Evolutionary conservation across 2,797 vertebrate genomes (phyloP).

Genomic region (Platyrinchus mystaceus): DNA sequence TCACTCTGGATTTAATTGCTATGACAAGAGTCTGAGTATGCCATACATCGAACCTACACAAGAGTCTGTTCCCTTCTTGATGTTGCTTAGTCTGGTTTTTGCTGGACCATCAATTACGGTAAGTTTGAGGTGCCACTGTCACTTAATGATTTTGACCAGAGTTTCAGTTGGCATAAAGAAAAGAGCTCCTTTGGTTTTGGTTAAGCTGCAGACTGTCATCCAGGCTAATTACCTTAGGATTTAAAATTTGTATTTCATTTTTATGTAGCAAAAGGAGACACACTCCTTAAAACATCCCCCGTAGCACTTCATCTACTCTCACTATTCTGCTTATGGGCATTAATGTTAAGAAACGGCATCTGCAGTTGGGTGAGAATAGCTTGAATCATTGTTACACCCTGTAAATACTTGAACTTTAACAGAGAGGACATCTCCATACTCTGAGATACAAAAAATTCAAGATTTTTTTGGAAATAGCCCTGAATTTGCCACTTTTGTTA

Average conservation of each 20-base stretch:
- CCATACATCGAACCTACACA: conserved; percentile 94
- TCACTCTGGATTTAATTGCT: conserved; percentile 92
- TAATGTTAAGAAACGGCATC: not conserved
- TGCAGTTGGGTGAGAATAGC: not conserved
- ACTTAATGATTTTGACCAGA: not conserved
- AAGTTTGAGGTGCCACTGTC: conserved; percentile 27
- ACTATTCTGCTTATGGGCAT: not conserved
- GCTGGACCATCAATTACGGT: conserved; percentile 94
- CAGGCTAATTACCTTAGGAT: not conserved
- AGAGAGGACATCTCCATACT: not conserved
- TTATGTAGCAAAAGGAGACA: not conserved
- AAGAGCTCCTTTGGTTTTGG: not conserved
- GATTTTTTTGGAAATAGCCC: not conserved
- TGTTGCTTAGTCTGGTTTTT: conserved; percentile 94
- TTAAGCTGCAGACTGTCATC: not conserved
- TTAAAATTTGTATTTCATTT: not conserved
- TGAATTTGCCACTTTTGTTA: not conserved
- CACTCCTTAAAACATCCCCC: not conserved
- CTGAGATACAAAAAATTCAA: not conserved
- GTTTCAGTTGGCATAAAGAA: not conserved
- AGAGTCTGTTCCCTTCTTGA: conserved; percentile 91
- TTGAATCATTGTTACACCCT: not conserved
- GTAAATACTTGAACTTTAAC: not conserved
- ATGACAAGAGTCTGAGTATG: conserved; percentile 95
- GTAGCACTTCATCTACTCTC: not conserved